phyloP scores from a whole-genome alignment of 1,140 invertebrate genomes.

The Coelopa frigida region DNA sequence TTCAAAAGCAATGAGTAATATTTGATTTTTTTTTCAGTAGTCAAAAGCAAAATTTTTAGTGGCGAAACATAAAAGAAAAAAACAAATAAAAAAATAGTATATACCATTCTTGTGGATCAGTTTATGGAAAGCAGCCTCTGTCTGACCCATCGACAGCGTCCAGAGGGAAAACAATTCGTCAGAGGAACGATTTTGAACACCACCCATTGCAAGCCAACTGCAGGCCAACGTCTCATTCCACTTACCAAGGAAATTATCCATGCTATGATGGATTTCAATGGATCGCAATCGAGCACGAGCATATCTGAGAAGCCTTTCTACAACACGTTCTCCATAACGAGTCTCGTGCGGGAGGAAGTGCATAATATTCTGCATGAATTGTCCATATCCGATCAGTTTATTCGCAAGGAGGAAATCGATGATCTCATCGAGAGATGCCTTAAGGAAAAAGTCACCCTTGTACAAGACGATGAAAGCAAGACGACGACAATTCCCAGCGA shows the following conservation, averaged over 20 bases:
- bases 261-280: slow-evolving; percentile 10
- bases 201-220: too few species aligned
- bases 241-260: slow-evolving; percentile 5
- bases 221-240: slow-evolving; percentile 13
- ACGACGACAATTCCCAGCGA: not conserved
- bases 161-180: too few species aligned
- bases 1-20: too few species aligned
- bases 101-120: too few species aligned
- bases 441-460: not conserved
- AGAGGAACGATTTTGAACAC: too few species aligned
- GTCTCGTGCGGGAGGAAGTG: slow-evolving; percentile 9
- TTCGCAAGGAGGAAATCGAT: slow-evolving; percentile 10
- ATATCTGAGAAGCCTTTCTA: slow-evolving; percentile 3
- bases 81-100: too few species aligned
- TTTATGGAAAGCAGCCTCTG: too few species aligned
- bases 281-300: slow-evolving; percentile 4
- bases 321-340: slow-evolving; percentile 9
- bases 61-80: too few species aligned
- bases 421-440: slow-evolving; percentile 7
- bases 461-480: not conserved
- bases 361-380: slow-evolving; percentile 12
- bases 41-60: too few species aligned
- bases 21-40: too few species aligned
- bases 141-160: too few species aligned
- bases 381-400: slow-evolving; percentile 7